A percentile compares a stretch with the other conserved stretches of the same genome.
phyloP scores from a whole-genome alignment of 1,140 invertebrate species.

The Aphaenogaster rudis region DNA sequence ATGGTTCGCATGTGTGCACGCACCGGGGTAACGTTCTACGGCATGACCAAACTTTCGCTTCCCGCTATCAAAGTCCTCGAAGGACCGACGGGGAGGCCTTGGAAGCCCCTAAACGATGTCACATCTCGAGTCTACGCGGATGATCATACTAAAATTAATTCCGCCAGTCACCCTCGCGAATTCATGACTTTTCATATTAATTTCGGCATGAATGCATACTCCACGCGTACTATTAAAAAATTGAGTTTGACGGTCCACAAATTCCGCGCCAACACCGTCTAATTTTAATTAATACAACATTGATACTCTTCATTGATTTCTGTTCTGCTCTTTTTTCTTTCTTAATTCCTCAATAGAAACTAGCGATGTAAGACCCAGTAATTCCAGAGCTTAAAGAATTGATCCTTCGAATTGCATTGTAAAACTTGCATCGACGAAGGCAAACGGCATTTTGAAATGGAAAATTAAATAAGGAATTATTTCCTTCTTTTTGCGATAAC shows the following conservation, averaged over 20 bases:
- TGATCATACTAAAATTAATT: conserved; percentile 11
- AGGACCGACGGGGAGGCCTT: background rate
- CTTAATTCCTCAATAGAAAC: background rate
- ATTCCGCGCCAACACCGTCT: background rate
- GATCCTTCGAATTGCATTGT: conserved; percentile 3
- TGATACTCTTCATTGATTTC: background rate
- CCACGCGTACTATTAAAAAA: background rate
- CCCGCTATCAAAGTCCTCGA: conserved; percentile 38
- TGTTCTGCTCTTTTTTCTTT: background rate
- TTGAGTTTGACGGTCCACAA: background rate
- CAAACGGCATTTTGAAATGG: background rate
- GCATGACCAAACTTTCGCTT: conserved; percentile 37
- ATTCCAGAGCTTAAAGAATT: background rate
- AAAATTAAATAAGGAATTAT: background rate
- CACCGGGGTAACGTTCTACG: background rate
- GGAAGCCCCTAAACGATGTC: background rate
- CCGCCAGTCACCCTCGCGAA: background rate
- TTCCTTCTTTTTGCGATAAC: background rate
- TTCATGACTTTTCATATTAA: conserved; percentile 3
- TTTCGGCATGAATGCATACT: background rate
- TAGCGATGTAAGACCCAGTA: background rate
- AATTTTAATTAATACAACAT: background rate
- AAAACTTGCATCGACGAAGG: background rate
- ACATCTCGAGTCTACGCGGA: background rate
- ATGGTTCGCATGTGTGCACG: conserved; percentile 18